Evolutionary conservation across 2,888 invertebrate species (phyloP).

Genomic region (Temnothorax unifasciatus): DNA sequence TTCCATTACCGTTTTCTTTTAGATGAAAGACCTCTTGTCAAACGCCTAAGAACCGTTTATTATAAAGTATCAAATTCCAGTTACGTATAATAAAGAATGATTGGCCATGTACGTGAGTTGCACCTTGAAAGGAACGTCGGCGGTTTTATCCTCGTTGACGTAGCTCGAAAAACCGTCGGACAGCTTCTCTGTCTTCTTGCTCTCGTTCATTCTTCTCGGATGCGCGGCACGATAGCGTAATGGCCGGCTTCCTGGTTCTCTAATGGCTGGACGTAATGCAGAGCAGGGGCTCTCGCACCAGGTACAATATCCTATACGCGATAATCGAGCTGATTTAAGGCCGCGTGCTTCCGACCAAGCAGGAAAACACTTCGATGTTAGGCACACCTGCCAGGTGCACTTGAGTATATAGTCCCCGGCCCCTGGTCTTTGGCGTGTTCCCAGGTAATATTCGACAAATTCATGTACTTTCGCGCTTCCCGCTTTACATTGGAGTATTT

Average conservation of each 20-base stretch:
- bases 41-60: background rate
- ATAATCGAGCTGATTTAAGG: conserved; percentile 84
- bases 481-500: conserved; percentile 73
- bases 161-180: conserved; percentile 57
- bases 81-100: conserved; percentile 16
- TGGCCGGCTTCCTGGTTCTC: conserved; percentile 79
- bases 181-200: conserved; percentile 42
- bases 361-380: conserved; percentile 81
- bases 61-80: conserved; percentile 19
- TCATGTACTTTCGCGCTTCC: conserved; percentile 80
- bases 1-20: background rate
- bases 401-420: conserved; percentile 33
- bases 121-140: conserved; percentile 26
- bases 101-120: background rate
- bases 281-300: conserved; percentile 64
- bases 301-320: conserved; percentile 80
- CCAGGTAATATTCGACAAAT: conserved; percentile 82
- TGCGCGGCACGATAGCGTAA: conserved; percentile 79
- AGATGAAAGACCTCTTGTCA: background rate
- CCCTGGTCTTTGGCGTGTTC: conserved; percentile 78
- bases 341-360: conserved; percentile 81
- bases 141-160: conserved; percentile 30
- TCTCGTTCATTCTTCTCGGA: conserved; percentile 47
- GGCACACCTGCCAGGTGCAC: conserved; percentile 78
- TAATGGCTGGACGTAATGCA: conserved; percentile 76